Conservation (phyloP, 2,797 vertebrate species). For the Florisuga fusca region DNA sequence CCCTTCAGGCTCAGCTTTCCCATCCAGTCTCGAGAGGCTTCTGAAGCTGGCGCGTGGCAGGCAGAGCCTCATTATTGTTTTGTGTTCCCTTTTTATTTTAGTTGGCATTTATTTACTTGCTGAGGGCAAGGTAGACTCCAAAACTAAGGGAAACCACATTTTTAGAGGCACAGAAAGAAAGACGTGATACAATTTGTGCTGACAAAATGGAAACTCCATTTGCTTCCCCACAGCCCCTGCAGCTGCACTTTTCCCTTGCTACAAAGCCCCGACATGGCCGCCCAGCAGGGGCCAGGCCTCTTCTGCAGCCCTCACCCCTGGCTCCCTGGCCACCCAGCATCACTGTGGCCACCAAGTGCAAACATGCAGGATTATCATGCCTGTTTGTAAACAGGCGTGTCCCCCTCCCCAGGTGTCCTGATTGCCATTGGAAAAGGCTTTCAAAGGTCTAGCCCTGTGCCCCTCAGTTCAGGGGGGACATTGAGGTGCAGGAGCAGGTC, state of each 20-base stretch:
- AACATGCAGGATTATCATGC: neutral
- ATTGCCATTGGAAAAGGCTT: neutral
- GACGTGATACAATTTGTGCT: constrained; percentile 30
- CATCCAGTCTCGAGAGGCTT: neutral
- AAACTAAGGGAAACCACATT: constrained; percentile 8
- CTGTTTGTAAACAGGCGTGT: neutral
- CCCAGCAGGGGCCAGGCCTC: neutral
- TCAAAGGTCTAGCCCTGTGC: too few relatives aligned
- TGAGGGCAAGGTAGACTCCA: constrained; percentile 63
- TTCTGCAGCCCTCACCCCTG: neutral
- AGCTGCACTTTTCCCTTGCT: neutral
- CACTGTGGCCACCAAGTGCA: neutral
- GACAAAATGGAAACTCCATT: constrained; percentile 28
- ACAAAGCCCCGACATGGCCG: neutral
- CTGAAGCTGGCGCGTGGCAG: neutral
- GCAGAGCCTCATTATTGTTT: constrained; percentile 13
- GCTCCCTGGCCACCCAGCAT: neutral
- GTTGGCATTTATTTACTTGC: constrained; percentile 63
- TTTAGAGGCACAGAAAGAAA: neutral
- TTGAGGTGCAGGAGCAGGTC: too few relatives aligned
- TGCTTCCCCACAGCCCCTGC: neutral
- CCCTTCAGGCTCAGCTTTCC: neutral
- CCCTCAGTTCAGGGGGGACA: too few relatives aligned
- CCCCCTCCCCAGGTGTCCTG: neutral
- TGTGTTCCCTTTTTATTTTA: constrained; percentile 49